A percentile compares a stretch with the other conserved stretches of the same genome.
These are phyloP conservation scores for Nylanderia fulva DNA, from an alignment of 1,140 invertebrate species.

Conservation along the genomic window DNA sequence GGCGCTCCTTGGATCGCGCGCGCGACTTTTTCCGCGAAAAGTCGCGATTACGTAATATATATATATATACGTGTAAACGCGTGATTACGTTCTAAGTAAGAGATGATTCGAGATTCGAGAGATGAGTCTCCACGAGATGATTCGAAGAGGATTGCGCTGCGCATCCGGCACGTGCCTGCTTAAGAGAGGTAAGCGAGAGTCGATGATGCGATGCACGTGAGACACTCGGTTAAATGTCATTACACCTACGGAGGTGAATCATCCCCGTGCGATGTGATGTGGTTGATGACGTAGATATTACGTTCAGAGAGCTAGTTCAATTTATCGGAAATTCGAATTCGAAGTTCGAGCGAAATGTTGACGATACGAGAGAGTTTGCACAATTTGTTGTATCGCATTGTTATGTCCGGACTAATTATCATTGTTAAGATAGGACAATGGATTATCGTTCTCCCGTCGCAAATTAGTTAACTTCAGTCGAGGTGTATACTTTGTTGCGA, in stretches of 20 bases:
- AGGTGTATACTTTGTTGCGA: conserved; percentile 13
- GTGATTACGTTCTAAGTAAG: too few relatives aligned
- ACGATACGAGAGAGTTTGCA: not conserved
- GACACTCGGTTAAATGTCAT: conserved; percentile 19
- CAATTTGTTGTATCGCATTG: not conserved
- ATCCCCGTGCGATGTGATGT: not conserved
- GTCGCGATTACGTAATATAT: not conserved
- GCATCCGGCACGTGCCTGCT: conserved; percentile 25
- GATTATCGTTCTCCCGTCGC: not conserved
- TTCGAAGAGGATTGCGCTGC: not conserved
- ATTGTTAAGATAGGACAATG: not conserved
- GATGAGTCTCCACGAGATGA: too few relatives aligned
- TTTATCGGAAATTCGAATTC: not conserved
- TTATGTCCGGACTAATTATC: not conserved
- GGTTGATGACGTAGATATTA: not conserved
- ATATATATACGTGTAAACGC: too few relatives aligned
- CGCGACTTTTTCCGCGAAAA: not conserved
- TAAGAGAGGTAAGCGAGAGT: conserved; percentile 28
- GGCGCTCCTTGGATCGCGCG: conserved; percentile 11
- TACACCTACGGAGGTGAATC: not conserved
- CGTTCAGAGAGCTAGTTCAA: too few relatives aligned
- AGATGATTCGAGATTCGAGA: too few relatives aligned
- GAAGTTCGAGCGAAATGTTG: not conserved
- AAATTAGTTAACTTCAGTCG: conserved; percentile 7
- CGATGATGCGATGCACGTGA: not conserved